Base-by-base conservation (phyloP, 2,113 vertebrate genomes). In the Egretta garzetta region DNA sequence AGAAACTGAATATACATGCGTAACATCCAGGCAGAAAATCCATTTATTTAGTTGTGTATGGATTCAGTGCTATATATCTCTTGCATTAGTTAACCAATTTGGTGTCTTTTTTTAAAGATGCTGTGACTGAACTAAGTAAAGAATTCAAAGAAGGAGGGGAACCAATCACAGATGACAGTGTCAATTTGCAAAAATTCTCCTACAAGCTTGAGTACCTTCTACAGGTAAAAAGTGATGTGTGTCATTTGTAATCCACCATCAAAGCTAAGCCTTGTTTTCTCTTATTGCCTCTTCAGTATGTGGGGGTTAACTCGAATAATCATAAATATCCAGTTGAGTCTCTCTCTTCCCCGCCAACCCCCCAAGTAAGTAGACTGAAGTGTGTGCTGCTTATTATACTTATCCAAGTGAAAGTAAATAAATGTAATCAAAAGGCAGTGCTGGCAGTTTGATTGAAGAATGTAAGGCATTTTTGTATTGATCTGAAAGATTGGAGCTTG, bases 201-300 rank as follows among this genome's bases (percentile, higher is more conserved):
- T 99, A 99, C 88, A 99, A 99, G 88, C 98, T 99, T 11, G 99
- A 99, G 84, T 99, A 99, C 91, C 98, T 99, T 90, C 96, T 99
- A 47, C 99, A 99, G 98, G 99, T 99, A 94, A 97, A 97, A 95
- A 53, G 26, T 64, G 5, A 45, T 49, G 8, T 74, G 18, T 86
- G 39, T 80, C 6, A 4, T 77, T 67, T 66, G 8, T 86, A 84
- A 77, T 68, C 53, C 30, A 52, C 18, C 22, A 33, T 21, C 37
- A 88, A 59, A 96, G 14, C 14, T 47, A 5, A 3, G 16, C 23
- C 27, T 84, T 83, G 12, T 64, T 89, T 86, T 84, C 41, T 84
- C 20, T 68, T 81, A 19, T 5, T 86, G 35, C 17, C 14, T 75
- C 24, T 89, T 62, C 41, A 58, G 16, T n/a, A 39, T 64, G 45